Evolutionary conservation across 2,888 invertebrate genomes (phyloP), one percentile per base, ranked within the genome.

Genomic region (Branchellion lobata): DNA sequence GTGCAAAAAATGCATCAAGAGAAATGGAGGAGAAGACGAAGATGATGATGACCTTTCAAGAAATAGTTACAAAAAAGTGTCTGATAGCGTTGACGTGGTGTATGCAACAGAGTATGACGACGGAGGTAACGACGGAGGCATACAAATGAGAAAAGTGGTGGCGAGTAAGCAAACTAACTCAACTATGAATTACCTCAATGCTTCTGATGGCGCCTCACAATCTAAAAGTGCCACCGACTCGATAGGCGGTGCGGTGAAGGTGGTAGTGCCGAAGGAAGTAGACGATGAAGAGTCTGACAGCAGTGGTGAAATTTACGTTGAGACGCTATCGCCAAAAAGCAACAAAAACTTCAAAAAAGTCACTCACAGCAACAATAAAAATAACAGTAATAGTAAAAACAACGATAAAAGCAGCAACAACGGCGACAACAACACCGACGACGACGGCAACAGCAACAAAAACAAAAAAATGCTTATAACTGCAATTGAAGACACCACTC

Each of bases 41-140:
- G 24, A 57, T 57, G 61, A 57, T n/a, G 61, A 57, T 57, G 61
- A 57, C 21, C 61, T 57, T 57, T 57, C 61, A 5, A 57, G 61
- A 3, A 57, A 57, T 57, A 57, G 61, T 57, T 57, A 57, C 24
- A 57, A 57, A n/a, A 57, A 57, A 5, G 24, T 57, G 21, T 57
- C 61, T 3, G n/a, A n/a, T 24, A 57, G 21, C 21, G 24, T n/a
- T 57, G 61, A 57, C 24, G 61, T 24, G 3, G 61, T 24, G 24
- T 57, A 57, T 57, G 21, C 61, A 14, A 57, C 61, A 57, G 21
- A 57, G 24, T 24, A 57, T 24, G 24, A 57, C 3, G 24, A 57
- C 3, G 24, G 24, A 18, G n/a, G 21, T 57, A n/a, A 57, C 21
- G 24, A 57, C 5, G 24, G 21, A 18, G 61, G 21, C 8, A 14